Evolutionary conservation across 1,140 invertebrate species (phyloP), one percentile per base, ranked within the genome.

Genomic region (Bombus terrestris): DNA sequence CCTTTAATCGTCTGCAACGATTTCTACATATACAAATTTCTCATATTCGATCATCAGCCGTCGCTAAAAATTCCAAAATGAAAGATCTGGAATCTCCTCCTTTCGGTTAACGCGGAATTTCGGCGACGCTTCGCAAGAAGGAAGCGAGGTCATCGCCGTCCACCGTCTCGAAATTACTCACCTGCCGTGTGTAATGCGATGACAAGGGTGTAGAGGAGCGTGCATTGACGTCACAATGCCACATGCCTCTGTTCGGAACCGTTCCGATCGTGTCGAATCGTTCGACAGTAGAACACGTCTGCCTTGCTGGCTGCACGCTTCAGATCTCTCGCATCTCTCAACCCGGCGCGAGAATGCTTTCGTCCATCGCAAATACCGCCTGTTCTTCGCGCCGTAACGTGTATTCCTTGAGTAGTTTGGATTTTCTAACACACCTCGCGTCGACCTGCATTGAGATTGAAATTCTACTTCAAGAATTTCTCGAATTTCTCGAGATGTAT

Each of bases 201-300:
- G 88, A 89, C 89, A 87, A 88, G 85, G 87, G 75, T 85, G 82
- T 86, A 91, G 78, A 73, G 90, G 85, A 83, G 90, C 90, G 77
- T 92, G 86, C 81, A 90, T 88, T 88, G 85, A 92, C 91, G 90
- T 92, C 89, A 84, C 88, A 76, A 86, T 66, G 87, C 18, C 0
- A 69, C 22, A 77, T 59, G 53, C 13, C 47, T 59, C 79, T 80
- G 83, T 83, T 78, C 37, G 73, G 41, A 79, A 74, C 41, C 64
- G 82, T 75, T 69, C 39, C 53, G 68, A 53, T 73, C 86, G 72
- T 80, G 74, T 81, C 86, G 87, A 88, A 88, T 86, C 64, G 87
- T 86, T 86, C 79, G 75, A 68, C 68, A 32, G 43, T 68, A 47
- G 47, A 74, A 39, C 75, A 75, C 72, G 78, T 37, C 72, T 43